phyloP scores from a whole-genome alignment of 2,113 vertebrate genomes.

The Otolemur garnettii region DNA sequence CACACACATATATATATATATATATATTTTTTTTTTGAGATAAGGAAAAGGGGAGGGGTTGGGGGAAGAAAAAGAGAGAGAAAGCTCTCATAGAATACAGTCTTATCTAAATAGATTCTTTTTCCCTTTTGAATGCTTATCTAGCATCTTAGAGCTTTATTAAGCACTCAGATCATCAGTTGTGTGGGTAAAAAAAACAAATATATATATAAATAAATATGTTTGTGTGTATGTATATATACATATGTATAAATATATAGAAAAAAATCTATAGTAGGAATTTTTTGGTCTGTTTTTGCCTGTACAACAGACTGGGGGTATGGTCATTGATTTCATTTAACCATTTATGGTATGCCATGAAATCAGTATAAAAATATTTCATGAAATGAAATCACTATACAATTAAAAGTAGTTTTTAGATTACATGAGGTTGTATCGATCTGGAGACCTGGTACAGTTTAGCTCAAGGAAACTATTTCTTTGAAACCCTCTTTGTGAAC shows the following conservation, averaged over 20 bases:
- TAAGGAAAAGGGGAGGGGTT: too few relatives aligned
- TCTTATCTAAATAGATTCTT: neutral
- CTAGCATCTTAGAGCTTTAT: neutral
- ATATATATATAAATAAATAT: too few relatives aligned
- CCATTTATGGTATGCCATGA: neutral
- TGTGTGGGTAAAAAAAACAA: too few relatives aligned
- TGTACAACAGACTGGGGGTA: constrained; percentile 43
- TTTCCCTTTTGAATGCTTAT: neutral
- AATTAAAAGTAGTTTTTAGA: neutral
- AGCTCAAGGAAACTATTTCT: constrained; percentile 3
- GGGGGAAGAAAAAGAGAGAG: neutral
- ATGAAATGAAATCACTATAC: neutral
- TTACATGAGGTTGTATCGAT: neutral
- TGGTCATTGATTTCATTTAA: constrained; percentile 35
- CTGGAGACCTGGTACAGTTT: neutral
- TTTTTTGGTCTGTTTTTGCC: neutral
- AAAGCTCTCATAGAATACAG: neutral
- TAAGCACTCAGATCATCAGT: neutral
- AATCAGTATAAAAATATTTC: neutral
- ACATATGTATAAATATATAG: too few relatives aligned
- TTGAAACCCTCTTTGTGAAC: constrained; percentile 15
- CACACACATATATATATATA: neutral
- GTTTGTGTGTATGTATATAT: too few relatives aligned
- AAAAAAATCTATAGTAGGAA: neutral
- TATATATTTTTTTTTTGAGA: too few relatives aligned